Percentiles rank a stretch among this genome's conserved stretches.
Evolutionary conservation across 2,888 invertebrate genomes (phyloP).

Genomic region (Drosophila anomelani): DNA sequence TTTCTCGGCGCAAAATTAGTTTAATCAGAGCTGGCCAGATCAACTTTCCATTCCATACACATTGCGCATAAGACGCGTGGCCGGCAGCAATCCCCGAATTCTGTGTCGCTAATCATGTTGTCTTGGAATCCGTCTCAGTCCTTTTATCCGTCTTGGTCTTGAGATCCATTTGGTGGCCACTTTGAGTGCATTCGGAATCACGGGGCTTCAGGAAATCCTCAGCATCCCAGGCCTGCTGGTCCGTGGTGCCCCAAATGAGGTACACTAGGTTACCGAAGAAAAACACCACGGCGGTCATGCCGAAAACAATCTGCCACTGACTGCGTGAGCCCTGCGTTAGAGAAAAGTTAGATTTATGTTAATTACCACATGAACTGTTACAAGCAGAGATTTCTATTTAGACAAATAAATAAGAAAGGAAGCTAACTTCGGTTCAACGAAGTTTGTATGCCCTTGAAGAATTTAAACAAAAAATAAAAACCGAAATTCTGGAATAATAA

Average conservation of each 20-base stretch:
- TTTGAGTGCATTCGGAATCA: slow-evolving; percentile 45
- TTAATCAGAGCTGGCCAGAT: slow-evolving; percentile 60
- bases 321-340: slow-evolving; percentile 83
- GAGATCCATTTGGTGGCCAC: slow-evolving; percentile 15
- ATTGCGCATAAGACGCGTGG: slow-evolving; percentile 40
- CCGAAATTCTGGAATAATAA: too few species aligned
- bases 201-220: slow-evolving; percentile 49
- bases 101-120: slow-evolving; percentile 20
- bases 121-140: slow-evolving; percentile 2
- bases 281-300: slow-evolving; percentile 88
- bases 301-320: slow-evolving; percentile 91
- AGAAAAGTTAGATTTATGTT: background rate
- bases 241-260: slow-evolving; percentile 88
- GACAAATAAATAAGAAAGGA: too few species aligned
- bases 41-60: slow-evolving; percentile 34
- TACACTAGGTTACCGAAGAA: slow-evolving; percentile 89
- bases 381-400: too few species aligned
- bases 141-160: background rate
- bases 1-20: slow-evolving; percentile 53
- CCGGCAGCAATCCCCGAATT: slow-evolving; percentile 2
- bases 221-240: slow-evolving; percentile 89
- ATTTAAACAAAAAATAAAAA: too few species aligned
- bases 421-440: too few species aligned
- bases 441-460: too few species aligned
- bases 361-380: background rate